Evolutionary conservation across 1,140 invertebrate genomes (phyloP).

Genomic region (Sycobia sp.): DNA sequence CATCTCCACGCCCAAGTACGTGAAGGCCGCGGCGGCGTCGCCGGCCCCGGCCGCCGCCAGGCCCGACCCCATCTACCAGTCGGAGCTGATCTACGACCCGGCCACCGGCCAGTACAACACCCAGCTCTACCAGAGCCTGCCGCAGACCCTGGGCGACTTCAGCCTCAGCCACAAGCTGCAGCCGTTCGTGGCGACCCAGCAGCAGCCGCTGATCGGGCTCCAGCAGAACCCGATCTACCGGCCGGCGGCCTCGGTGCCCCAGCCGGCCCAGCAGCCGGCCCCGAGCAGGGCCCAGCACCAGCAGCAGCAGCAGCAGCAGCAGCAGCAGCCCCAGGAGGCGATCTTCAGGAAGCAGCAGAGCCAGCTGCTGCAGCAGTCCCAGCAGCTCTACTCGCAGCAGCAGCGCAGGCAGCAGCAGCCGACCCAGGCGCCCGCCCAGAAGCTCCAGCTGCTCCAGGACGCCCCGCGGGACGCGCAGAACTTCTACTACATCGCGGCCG

Average conservation of each 20-base stretch:
- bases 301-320: too few relatives aligned
- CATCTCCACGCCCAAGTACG: slow-evolving; percentile 50
- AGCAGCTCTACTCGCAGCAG: slow-evolving; percentile 75
- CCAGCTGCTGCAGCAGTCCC: slow-evolving; percentile 72
- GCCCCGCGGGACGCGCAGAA: slow-evolving; percentile 57
- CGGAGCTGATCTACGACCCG: slow-evolving; percentile 78
- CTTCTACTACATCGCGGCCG: slow-evolving; percentile 68
- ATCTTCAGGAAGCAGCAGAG: slow-evolving; percentile 74
- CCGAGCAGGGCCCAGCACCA: slow-evolving; percentile 54
- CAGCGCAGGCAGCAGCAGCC: slow-evolving; percentile 69
- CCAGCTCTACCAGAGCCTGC: slow-evolving; percentile 76
- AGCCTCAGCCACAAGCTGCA: slow-evolving; percentile 75
- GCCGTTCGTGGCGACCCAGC: slow-evolving; percentile 70
- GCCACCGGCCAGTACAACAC: slow-evolving; percentile 80
- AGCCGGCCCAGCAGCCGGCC: slow-evolving; percentile 51
- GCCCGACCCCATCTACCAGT: slow-evolving; percentile 71
- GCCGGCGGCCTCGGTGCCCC: slow-evolving; percentile 55
- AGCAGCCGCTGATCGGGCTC: slow-evolving; percentile 43
- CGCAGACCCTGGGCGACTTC: slow-evolving; percentile 74
- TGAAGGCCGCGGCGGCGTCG: slow-evolving; percentile 45
- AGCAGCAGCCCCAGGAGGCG: slow-evolving; percentile 65
- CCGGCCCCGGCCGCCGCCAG: slow-evolving; percentile 45
- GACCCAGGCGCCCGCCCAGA: slow-evolving; percentile 59
- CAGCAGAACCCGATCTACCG: slow-evolving; percentile 50
- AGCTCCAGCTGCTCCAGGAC: slow-evolving; percentile 53